Evolutionary conservation across 2,888 invertebrate species (phyloP), one percentile per base, ranked within the genome.

Genomic region (Harpalus rufipes): DNA sequence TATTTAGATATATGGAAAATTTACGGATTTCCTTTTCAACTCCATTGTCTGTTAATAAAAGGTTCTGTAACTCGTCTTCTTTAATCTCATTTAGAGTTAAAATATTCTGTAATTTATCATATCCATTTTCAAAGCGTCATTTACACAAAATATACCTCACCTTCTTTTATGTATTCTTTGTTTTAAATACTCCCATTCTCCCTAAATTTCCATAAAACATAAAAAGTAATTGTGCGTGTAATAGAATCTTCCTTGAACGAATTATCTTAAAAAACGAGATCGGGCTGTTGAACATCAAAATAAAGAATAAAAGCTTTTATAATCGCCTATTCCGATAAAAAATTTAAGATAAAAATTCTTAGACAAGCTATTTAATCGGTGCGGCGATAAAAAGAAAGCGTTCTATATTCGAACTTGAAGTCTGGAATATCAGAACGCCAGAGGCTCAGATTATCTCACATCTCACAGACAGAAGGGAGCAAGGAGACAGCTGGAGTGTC

Each of bases 291-390:
- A 68, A 39, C 68, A 39, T 41, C 32, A 68, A 63, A 68, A 68
- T 68, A 68, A 68, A 68, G 68, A 39, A 68, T 68, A 68, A 63
- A 68, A 68, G 68, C 39, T 68, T 68, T 68, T 68, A 68, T 68
- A 68, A 68, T 68, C 68, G 68, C 39, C 68, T 39, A 68, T 68
- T 68, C 32, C 68, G 32, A 68, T 68, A 68, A 68, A 68, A 68
- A 68, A 68, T 68, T 39, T 39, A 68, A 68, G 68, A 68, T 68
- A 68, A 68, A 68, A 68, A 68, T 68, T 68, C 32, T 68, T 32
- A 68, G 39, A 68, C 68, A 68, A 68, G 68, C 14, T 68, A 39
- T 68, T 39, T 68, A 68, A 68, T 39, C 68, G 39, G n/a, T 10
- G 32, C 14, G 14, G 7, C 68, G 39, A 74, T 74, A 74, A 74